Evolutionary conservation across 1,140 invertebrate genomes (phyloP), one percentile per base, ranked within the genome.

Genomic region (Hylaeus anthracinus): DNA sequence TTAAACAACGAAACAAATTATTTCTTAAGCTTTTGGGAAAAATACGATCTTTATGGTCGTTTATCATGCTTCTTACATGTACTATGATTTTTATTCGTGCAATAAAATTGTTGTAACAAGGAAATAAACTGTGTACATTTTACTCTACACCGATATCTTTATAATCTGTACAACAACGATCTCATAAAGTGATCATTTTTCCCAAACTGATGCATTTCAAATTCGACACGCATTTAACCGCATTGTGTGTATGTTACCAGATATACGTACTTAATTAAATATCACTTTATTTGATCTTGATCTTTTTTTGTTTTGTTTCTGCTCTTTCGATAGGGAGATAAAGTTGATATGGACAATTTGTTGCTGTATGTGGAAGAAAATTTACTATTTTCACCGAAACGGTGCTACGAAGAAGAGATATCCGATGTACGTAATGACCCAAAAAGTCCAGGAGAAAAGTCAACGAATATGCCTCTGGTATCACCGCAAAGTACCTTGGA

Each of bases 101-200:
- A 84, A 85, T 85, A 84, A 85, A 85, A 60, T 61, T 48, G 48
- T 63, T 66, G 14, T 9, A 41, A 64, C 15, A 6, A 43, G 12
- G 6, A 84, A 75, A 72, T 56, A 8, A 81, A 9, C 2, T 66
- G 82, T 81, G 71, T 85, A 48, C 58, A 55, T 84, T 85, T 84
- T 48, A 77, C 66, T 77, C 43, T 76, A 48, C 41, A 67, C 60
- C 72, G 56, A 74, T 43, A n/a, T 77, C 41, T 37, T 45, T 56
- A 41, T 5, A 53, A 45, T 26, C 26, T 26, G 26, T 64, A 72
- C 74, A 53, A n/a, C n/a, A 75, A 69, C 8, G 69, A 82, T 80
- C 72, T 66, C 73, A 88, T 88, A 87, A 85, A 88, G 79, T 77
- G 69, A 79, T 87, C 39, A 87, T 88, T 88, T 88, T 88, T 88